Conservation (phyloP, 2,797 vertebrate genomes). For the Perdix hodgsoniae region DNA sequence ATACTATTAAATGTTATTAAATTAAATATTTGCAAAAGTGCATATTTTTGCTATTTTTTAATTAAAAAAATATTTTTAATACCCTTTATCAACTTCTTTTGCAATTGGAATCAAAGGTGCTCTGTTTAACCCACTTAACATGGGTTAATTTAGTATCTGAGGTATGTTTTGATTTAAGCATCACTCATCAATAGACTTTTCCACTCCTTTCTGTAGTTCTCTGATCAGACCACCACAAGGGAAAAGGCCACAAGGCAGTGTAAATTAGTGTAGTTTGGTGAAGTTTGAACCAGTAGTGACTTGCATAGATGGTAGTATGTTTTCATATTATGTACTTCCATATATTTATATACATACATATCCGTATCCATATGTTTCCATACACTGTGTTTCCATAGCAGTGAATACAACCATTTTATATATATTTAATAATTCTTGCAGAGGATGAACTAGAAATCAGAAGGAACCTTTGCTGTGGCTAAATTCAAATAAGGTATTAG, state of each 20-base stretch:
- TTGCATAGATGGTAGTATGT: background rate
- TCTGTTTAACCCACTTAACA: background rate
- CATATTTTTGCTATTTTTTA: too few species aligned
- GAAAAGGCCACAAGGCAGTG: background rate
- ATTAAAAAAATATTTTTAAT: too few species aligned
- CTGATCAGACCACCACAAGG: background rate
- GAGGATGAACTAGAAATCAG: background rate
- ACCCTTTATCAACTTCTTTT: background rate
- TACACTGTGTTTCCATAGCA: background rate
- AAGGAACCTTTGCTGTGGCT: background rate
- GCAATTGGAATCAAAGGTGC: background rate
- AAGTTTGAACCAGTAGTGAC: background rate
- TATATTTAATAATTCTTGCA: background rate
- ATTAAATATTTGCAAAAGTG: background rate
- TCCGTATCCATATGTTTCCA: too few species aligned
- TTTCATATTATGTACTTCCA: too few species aligned
- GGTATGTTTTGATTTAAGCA: background rate
- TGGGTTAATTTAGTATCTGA: background rate
- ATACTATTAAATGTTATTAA: too few species aligned
- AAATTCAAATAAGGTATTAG: background rate
- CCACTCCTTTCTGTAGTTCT: background rate
- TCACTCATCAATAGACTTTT: background rate
- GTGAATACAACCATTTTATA: background rate
- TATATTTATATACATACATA: too few species aligned
- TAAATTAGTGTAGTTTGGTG: background rate